A percentile compares a stretch with the other conserved stretches of the same genome.
These are phyloP conservation scores for Schmidtea mediterranea DNA, from an alignment of 1,140 invertebrate genomes.

Conservation along the genomic window DNA sequence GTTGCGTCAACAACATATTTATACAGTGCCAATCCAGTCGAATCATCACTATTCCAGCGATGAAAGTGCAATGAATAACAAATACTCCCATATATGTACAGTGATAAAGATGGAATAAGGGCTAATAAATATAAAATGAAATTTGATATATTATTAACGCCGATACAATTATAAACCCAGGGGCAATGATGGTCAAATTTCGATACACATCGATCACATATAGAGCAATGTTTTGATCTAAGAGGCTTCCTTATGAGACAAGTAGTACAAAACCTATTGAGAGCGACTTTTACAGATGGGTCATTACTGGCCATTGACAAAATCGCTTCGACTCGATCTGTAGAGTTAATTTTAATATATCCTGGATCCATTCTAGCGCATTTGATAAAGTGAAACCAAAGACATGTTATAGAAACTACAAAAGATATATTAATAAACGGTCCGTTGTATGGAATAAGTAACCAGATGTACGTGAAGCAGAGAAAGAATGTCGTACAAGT, in stretches of 20 bases:
- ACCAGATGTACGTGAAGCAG: background rate
- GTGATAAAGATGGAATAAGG: slow-evolving; percentile 29
- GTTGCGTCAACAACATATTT: slow-evolving; percentile 11
- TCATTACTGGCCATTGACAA: background rate
- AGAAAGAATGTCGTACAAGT: background rate
- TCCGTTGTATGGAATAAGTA: background rate
- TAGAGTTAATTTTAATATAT: background rate
- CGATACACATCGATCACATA: slow-evolving; percentile 83
- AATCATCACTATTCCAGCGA: slow-evolving; percentile 25
- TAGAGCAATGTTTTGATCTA: slow-evolving; percentile 80
- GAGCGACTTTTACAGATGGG: background rate
- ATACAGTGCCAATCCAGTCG: slow-evolving; percentile 13
- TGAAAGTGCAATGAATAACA: slow-evolving; percentile 33
- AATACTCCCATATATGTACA: background rate
- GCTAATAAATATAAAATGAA: slow-evolving; percentile 63
- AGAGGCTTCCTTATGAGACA: slow-evolving; percentile 70
- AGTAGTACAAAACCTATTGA: slow-evolving; percentile 64
- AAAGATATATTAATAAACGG: background rate
- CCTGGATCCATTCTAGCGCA: background rate
- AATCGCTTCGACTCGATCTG: background rate
- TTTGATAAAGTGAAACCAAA: background rate
- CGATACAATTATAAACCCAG: slow-evolving; percentile 25
- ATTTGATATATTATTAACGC: slow-evolving; percentile 58
- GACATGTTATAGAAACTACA: background rate
- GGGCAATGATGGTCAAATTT: slow-evolving; percentile 93